These are phyloP conservation scores for Silurus lanzhouensis DNA, from an alignment of 2,797 vertebrate genomes.

Conservation along the genomic window DNA sequence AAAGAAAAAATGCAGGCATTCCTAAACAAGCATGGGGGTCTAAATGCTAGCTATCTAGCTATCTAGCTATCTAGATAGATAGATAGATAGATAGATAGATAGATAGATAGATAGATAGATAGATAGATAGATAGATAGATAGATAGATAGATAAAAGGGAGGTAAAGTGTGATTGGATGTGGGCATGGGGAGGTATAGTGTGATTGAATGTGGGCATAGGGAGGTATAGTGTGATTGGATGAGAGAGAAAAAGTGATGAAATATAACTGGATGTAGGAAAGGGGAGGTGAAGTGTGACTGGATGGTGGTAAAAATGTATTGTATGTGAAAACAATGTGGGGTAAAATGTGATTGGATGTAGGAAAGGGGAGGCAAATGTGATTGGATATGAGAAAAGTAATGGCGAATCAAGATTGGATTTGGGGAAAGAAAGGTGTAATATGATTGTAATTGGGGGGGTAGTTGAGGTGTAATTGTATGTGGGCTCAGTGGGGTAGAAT, in stretches of 20 bases:
- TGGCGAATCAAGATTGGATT: background rate
- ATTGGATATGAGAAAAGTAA: background rate
- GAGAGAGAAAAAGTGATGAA: too few relatives aligned
- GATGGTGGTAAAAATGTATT: background rate
- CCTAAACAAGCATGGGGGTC: background rate
- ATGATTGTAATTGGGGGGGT: background rate
- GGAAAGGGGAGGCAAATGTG: background rate
- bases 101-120: too few relatives aligned
- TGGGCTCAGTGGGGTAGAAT: too few relatives aligned
- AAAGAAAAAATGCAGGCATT: background rate
- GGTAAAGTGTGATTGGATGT: too few relatives aligned
- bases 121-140: too few relatives aligned
- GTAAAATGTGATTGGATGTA: background rate
- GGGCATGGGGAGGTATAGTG: too few relatives aligned
- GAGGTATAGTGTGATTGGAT: too few relatives aligned
- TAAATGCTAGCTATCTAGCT: background rate
- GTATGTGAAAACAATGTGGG: background rate
- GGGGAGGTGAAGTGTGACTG: background rate
- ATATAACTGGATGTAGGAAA: too few relatives aligned
- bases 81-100: too few relatives aligned
- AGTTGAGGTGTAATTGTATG: background rate
- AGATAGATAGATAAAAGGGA: too few relatives aligned
- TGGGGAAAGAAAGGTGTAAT: background rate
- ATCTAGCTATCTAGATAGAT: too few relatives aligned
- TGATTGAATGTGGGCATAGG: too few relatives aligned